Base-by-base conservation (phyloP, 2,113 vertebrate species). In the Epinephelus moara region DNA sequence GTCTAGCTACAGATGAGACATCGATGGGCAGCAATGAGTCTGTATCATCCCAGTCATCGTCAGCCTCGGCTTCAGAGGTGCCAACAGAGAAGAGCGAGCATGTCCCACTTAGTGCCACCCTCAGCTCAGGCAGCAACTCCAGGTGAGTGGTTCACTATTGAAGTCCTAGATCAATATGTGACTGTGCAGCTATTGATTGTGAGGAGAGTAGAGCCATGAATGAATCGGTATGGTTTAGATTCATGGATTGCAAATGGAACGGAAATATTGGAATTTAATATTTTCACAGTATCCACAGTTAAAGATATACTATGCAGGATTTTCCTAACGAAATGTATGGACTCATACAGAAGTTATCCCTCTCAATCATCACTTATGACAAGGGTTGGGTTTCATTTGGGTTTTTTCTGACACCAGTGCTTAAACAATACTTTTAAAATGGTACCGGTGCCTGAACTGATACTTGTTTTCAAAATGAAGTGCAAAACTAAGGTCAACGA, bases 11-110 rank as follows among this genome's bases (percentile, higher is more conserved):
- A 75, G 98, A 99, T 62, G 96, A 96, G 64, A 96, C 96, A 0
- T 97, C 96, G 11, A 95, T 95, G 77, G 96, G 97, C 85, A 98
- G 97, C 89, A 96, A 95, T 21, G 98, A 99, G 91, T 98, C 98
- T 0, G 96, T 98, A 18, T 98, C 97, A 19, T 98, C 98, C 14
- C 96, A 97, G 1, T 97, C 98, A n/a, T 98, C 97, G 0, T 95
- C 94, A 0, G 93, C 95, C 3, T 95, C 95, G 0, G 69, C 91
- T 75, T 94, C 95, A 2, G 96, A 94, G 21, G 96, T 94, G 21
- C 92, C 95, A 0, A 85, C 90, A 0, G 95, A 95, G 60, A 95
- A 91, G 86, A 94, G 94, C 2, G 96, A 87, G 86, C 96, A 96
- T 59, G 87, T 95, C 79, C 91, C 96, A 6, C 82, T 88, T 17